A percentile compares a stretch with the other conserved stretches of the same genome.
Conservation (phyloP, 1,140 invertebrate species). For the Pteromalus puparum region DNA sequence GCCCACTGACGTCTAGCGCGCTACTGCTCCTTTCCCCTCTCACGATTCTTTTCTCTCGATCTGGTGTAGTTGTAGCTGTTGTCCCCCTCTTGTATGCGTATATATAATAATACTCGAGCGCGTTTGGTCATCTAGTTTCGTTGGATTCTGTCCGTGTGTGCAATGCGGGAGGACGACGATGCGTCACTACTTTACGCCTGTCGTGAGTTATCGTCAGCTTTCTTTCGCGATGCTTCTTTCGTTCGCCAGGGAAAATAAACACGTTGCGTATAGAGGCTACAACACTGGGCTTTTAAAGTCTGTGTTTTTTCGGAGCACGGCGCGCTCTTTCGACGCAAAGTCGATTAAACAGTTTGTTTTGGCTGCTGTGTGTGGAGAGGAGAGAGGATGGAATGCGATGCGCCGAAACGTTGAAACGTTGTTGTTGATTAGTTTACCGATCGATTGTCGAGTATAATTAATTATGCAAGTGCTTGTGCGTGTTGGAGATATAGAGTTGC, state of each 20-base stretch:
- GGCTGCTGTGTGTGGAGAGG: no score
- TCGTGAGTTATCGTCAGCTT: slow-evolving; percentile 18
- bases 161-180: slow-evolving; percentile 6
- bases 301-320: no score
- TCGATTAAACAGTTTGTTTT: no score
- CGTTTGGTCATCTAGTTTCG: slow-evolving; percentile 2
- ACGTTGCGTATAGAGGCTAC: no score
- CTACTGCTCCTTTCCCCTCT: not conserved
- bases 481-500: no score
- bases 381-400: no score
- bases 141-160: not conserved
- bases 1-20: not conserved
- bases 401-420: no score
- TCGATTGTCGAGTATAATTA: no score
- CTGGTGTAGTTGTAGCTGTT: not conserved
- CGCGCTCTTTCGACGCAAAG: no score
- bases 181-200: slow-evolving; percentile 20
- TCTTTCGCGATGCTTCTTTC: not conserved
- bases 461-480: no score
- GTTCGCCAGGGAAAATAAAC: not conserved
- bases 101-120: not conserved
- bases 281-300: no score
- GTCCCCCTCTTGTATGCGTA: not conserved
- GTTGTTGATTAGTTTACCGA: no score
- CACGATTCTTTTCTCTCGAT: slow-evolving; percentile 21